Evolutionary conservation across 2,113 vertebrate genomes (phyloP).

Genomic region (Manacus vitellinus): DNA sequence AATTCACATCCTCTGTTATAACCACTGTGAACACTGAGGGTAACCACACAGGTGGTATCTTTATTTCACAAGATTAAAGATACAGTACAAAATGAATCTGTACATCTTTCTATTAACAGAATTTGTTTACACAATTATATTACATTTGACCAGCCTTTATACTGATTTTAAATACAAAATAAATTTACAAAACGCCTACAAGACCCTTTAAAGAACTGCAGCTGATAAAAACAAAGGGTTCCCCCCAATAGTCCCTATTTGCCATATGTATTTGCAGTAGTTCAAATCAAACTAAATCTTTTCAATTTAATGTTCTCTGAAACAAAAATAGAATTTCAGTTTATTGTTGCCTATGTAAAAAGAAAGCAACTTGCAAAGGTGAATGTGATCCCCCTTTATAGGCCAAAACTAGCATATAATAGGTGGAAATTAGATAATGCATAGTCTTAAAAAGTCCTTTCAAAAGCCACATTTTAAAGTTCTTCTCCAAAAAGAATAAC

Average conservation of each 20-base stretch:
- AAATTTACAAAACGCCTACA: conserved; percentile 78
- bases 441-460: conserved; percentile 52
- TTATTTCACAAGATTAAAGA: conserved; percentile 85
- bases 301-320: conserved; percentile 49
- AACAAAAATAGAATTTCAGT: conserved; percentile 65
- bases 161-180: conserved; percentile 82
- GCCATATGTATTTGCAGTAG: conserved; percentile 63
- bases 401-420: conserved; percentile 16
- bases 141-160: conserved; percentile 81
- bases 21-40: conserved; percentile 47
- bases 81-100: conserved; percentile 85
- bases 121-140: conserved; percentile 84
- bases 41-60: conserved; percentile 76
- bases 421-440: conserved; percentile 56
- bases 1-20: not conserved
- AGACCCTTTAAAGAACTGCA: conserved; percentile 69
- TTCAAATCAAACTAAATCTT: conserved; percentile 61
- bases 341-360: conserved; percentile 40
- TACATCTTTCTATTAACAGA: conserved; percentile 85
- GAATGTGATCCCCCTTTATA: not conserved
- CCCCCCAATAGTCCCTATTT: conserved; percentile 41
- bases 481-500: not conserved
- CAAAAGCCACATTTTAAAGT: not conserved
- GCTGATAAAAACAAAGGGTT: conserved; percentile 58
- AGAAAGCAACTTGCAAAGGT: conserved; percentile 51